phyloP scores from a whole-genome alignment of 1,140 invertebrate genomes.

The Pygmarrhopalites habei region DNA sequence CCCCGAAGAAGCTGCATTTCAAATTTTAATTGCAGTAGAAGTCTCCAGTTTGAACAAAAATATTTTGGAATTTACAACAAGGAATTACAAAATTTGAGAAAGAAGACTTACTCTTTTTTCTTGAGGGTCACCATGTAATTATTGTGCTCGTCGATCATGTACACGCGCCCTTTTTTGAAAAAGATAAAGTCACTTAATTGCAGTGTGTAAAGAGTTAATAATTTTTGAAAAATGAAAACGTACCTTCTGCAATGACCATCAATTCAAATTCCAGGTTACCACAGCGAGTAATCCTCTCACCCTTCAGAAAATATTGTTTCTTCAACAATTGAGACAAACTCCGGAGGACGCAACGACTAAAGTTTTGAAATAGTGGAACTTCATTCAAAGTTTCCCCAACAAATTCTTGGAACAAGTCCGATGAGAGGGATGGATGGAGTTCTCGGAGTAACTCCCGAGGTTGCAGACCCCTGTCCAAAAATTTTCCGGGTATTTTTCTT shows the following conservation, averaged over 20 bases:
- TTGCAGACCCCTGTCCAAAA: constrained; percentile 9
- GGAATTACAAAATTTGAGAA: neutral
- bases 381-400: constrained; percentile 7
- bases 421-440: constrained; percentile 12
- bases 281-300: constrained; percentile 13
- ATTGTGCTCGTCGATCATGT: constrained; percentile 4
- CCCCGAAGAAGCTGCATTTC: constrained; percentile 9
- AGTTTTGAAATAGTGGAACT: constrained; percentile 18
- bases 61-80: neutral
- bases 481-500: too few relatives aligned
- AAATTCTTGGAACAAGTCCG: constrained; percentile 16
- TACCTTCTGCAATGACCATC: constrained; percentile 18
- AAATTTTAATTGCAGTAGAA: neutral
- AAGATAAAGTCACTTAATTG: too few relatives aligned
- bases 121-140: constrained; percentile 10
- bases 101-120: constrained; percentile 4
- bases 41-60: neutral
- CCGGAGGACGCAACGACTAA: constrained; percentile 8
- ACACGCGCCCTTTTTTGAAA: constrained; percentile 17
- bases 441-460: constrained; percentile 18
- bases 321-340: constrained; percentile 9
- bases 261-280: constrained; percentile 25
- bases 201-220: too few relatives aligned
- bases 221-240: constrained; percentile 16
- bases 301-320: constrained; percentile 4